Conservation (phyloP, 2,113 vertebrate species). For the Thunnus thynnus region DNA sequence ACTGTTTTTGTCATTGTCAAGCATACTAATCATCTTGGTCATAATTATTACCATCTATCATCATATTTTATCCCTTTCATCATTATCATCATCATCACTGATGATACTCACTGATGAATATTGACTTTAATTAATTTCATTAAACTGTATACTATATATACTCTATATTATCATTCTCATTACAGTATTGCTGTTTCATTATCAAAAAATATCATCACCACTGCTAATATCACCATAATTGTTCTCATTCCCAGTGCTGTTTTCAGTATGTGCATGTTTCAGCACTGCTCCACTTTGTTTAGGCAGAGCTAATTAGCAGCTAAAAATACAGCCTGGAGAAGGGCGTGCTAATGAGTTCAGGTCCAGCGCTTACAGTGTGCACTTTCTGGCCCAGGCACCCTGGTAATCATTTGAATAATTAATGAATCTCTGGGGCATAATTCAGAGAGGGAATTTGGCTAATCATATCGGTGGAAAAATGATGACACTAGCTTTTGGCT, state of each 20-base stretch:
- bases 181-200: not conserved
- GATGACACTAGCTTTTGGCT: conserved; percentile 46
- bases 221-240: not conserved
- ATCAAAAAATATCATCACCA: no score
- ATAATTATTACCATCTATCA: no score
- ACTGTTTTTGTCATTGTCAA: no score
- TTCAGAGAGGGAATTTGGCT: conserved; percentile 48
- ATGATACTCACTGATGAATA: no score
- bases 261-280: conserved; percentile 43
- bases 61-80: no score
- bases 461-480: conserved; percentile 45
- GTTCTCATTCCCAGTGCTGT: conserved; percentile 19
- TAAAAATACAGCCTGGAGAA: conserved; percentile 72
- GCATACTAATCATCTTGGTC: no score
- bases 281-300: conserved; percentile 60
- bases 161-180: not conserved
- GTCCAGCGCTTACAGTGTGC: conserved; percentile 61
- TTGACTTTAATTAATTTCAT: not conserved
- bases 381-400: conserved; percentile 61
- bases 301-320: conserved; percentile 66
- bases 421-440: conserved; percentile 60
- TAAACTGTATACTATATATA: not conserved
- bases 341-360: conserved; percentile 71
- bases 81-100: no score
- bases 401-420: conserved; percentile 76